Conservation (phyloP, 2,888 invertebrate species). For the Lasioglossum figueresi region DNA sequence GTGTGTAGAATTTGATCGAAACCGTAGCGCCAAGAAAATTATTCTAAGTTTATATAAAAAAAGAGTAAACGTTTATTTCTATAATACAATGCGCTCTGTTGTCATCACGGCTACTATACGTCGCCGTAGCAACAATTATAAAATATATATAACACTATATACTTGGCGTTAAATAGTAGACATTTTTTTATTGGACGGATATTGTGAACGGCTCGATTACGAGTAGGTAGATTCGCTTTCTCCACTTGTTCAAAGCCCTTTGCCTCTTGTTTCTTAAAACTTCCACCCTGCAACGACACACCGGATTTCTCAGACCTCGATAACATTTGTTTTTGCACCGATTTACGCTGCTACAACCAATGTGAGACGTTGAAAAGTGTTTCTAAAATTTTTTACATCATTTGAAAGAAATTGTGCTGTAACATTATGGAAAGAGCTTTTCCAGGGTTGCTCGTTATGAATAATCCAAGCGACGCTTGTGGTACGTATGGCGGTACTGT, state of each 20-base stretch:
- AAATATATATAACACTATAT: slow-evolving; percentile 26
- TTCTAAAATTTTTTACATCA: neutral
- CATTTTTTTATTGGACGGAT: slow-evolving; percentile 29
- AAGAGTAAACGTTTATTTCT: slow-evolving; percentile 32
- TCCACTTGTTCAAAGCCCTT: neutral
- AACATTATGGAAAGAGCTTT: neutral
- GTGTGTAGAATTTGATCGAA: too few species aligned
- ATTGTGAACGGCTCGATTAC: neutral
- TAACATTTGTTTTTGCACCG: neutral
- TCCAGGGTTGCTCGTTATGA: neutral
- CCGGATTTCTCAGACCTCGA: neutral
- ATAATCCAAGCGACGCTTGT: neutral
- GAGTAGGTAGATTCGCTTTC: neutral
- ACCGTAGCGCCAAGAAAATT: too few species aligned
- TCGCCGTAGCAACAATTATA: slow-evolving; percentile 23
- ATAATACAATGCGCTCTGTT: slow-evolving; percentile 11
- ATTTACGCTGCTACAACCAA: neutral
- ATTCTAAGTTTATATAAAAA: too few species aligned
- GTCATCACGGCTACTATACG: neutral
- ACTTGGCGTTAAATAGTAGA: neutral
- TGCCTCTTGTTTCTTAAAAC: neutral
- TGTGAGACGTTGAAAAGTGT: neutral
- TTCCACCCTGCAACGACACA: neutral
- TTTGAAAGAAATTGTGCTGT: neutral
- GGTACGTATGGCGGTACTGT: neutral